These are phyloP conservation scores for Glandiceps talaboti DNA, from an alignment of 53 echinoderm and acorn worm species.

Conservation along the genomic window DNA sequence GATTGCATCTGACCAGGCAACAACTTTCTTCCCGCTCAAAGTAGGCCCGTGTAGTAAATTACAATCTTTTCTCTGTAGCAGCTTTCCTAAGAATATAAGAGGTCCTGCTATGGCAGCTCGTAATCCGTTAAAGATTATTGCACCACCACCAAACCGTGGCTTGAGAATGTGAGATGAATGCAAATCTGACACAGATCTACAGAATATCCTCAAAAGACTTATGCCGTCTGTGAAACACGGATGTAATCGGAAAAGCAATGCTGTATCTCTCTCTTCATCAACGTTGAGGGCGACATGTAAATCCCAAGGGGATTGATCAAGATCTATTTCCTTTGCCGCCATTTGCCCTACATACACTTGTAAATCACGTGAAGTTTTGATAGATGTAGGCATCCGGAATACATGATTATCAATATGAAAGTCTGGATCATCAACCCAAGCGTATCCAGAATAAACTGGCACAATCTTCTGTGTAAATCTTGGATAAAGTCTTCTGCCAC, in stretches of 20 bases:
- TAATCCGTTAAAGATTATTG: constrained; percentile 31
- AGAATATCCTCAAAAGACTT: constrained; percentile 21
- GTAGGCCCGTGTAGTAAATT: constrained; percentile 11
- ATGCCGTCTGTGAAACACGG: constrained; percentile 24
- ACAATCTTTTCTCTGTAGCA: constrained; percentile 15
- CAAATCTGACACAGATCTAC: constrained; percentile 23
- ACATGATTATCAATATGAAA: constrained; percentile 55
- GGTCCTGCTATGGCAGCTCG: constrained; percentile 36
- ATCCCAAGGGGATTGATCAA: constrained; percentile 35
- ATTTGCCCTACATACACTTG: constrained; percentile 23
- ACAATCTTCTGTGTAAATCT: constrained; percentile 42
- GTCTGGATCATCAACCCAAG: constrained; percentile 34
- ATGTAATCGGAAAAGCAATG: constrained; percentile 35
- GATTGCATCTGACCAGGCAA: constrained; percentile 42
- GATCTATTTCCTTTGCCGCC: constrained; percentile 9
- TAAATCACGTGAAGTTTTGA: constrained; percentile 27
- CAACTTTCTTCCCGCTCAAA: constrained; percentile 24
- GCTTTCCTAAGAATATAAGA: constrained; percentile 22
- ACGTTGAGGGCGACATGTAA: constrained; percentile 19
- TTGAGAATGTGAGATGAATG: constrained; percentile 14
- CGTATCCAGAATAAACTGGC: constrained; percentile 23
- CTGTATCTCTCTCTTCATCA: constrained; percentile 26
- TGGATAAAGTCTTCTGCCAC: constrained; percentile 27
- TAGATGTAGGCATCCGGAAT: constrained; percentile 21
- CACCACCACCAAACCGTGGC: constrained; percentile 23